Evolutionary conservation across 2,797 vertebrate species (phyloP), one percentile per base, ranked within the genome.

Genomic region (Miichthys miiuy): DNA sequence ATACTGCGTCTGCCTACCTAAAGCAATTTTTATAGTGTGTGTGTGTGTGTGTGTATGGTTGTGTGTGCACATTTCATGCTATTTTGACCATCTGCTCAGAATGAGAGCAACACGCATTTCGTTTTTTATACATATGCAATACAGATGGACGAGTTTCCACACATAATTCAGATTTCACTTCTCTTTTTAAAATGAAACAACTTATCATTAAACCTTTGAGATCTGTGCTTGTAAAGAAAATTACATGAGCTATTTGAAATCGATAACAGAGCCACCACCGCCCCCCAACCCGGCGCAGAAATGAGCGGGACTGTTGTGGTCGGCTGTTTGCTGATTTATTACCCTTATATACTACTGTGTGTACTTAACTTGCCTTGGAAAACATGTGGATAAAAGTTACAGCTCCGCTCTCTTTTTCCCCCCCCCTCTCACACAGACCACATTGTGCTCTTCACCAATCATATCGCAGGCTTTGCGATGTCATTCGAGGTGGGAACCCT

Each of bases 1-100:
- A 96, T 94, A 94, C 94, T 95, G 50, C 2, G 50, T 66, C 67
- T 91, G 83, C 90, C 86, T 96, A 97, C 96, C 96, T 94, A 94
- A 94, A 96, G 79, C 84, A 48, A 81, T 64, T 90, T 89, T 86
- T 87, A 90, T 79, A 68, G 83, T 58, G 76, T 60, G 56, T 73
- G 72, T 54, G 25, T 51, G 6, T 54, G 62, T 52, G 68, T 30
- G 42, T 66, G 18, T 63, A 23, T 78, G 68, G 6, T 23, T 68
- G 73, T 60, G 46, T 72, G 54, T 60, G 69, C 34, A n/a, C 66
- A 56, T 82, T 88, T 87, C 82, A 80, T 77, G 75, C 44, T 50
- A 57, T 67, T 86, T 81, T 70, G 72, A 87, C 89, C 90, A 93
- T 93, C 88, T 91, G 89, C 75, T 88, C 52, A 61, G 74, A 84